phyloP scores from a whole-genome alignment of 2,888 invertebrate genomes.

The Proisotoma minuta region DNA sequence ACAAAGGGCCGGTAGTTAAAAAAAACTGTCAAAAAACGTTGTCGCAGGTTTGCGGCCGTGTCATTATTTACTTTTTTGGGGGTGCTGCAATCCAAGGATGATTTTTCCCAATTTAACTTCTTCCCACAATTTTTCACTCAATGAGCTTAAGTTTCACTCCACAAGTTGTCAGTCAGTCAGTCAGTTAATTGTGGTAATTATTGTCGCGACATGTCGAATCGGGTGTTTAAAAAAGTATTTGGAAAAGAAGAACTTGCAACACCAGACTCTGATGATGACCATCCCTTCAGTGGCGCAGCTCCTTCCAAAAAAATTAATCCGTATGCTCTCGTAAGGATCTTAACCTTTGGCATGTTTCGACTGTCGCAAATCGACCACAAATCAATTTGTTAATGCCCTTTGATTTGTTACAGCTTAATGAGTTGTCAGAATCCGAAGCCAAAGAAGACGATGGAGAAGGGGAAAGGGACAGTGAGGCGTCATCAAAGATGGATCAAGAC shows the following conservation, averaged over 20 bases:
- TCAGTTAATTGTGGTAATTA: no score
- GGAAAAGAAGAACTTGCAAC: slow-evolving; percentile 32
- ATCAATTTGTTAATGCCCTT: slow-evolving; percentile 1
- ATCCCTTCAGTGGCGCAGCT: slow-evolving; percentile 40
- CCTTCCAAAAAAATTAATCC: slow-evolving; percentile 53
- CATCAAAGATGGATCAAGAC: slow-evolving; percentile 41
- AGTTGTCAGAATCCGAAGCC: slow-evolving; percentile 65
- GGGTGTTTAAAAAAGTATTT: slow-evolving; percentile 42
- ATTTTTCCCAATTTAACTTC: no score
- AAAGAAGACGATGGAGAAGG: slow-evolving; percentile 60
- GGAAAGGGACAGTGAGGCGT: slow-evolving; percentile 38
- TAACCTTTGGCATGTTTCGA: background rate
- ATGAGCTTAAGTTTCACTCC: no score
- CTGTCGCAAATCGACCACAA: background rate
- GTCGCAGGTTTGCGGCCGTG: no score
- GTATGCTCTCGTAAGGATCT: slow-evolving; percentile 63
- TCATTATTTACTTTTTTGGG: no score
- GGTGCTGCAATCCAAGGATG: no score
- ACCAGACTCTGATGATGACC: slow-evolving; percentile 48
- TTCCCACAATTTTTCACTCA: no score
- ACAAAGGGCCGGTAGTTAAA: no score
- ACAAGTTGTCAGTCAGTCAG: no score
- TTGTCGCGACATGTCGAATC: slow-evolving; percentile 43
- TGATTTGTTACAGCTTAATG: slow-evolving; percentile 56
- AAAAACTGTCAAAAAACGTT: no score